A percentile compares a stretch with the other conserved stretches of the same genome.
phyloP scores from a whole-genome alignment of 2,113 vertebrate species.

The Phyllostomus discolor region DNA sequence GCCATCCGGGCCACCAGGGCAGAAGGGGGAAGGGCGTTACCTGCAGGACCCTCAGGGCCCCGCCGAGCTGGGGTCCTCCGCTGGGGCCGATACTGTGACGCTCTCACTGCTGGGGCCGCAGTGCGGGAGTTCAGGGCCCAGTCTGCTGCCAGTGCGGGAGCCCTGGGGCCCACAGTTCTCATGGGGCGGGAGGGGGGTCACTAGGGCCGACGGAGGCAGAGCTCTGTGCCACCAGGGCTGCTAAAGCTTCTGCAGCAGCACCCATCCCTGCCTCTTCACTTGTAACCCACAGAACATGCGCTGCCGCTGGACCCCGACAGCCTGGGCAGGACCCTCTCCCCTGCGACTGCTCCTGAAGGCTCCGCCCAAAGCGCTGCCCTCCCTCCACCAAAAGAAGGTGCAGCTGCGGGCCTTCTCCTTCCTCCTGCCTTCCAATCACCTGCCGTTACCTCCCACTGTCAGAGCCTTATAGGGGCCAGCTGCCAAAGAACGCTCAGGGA shows the following conservation, averaged over 20 bases:
- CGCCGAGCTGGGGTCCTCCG: not conserved
- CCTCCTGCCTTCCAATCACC: not conserved
- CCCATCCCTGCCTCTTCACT: too few species aligned
- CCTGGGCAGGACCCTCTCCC: not conserved
- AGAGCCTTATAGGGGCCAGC: not conserved
- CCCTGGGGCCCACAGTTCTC: not conserved
- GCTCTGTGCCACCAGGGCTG: not conserved
- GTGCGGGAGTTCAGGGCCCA: rapidly evolving
- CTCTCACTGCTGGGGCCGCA: not conserved
- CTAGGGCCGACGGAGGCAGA: not conserved
- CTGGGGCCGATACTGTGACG: not conserved
- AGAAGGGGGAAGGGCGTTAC: rapidly evolving
- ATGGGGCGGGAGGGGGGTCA: not conserved
- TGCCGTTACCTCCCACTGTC: not conserved
- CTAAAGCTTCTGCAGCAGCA: too few species aligned
- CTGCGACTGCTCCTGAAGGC: not conserved
- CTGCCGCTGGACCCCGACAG: not conserved
- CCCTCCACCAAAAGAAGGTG: not conserved
- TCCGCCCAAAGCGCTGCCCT: not conserved
- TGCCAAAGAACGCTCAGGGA: not conserved
- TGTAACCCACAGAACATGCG: not conserved
- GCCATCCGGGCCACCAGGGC: not conserved
- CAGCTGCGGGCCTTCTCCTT: not conserved
- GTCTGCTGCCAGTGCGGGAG: not conserved
- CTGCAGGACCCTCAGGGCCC: rapidly evolving